Base-by-base conservation (phyloP, 1,140 invertebrate species). In the Drosophila leontia region DNA sequence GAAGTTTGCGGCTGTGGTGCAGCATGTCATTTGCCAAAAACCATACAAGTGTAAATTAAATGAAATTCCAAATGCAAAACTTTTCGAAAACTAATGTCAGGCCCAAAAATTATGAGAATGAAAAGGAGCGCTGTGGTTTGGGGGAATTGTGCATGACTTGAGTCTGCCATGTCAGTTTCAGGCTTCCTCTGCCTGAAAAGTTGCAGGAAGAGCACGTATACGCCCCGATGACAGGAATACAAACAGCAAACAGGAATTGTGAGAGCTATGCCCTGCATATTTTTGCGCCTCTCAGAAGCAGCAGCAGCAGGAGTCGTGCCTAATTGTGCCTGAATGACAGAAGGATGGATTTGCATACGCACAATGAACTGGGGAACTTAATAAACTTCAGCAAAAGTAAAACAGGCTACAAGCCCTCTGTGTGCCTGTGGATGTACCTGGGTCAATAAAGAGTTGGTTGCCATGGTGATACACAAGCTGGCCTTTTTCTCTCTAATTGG, bases 291-390 rank as follows among this genome's bases (percentile, higher is more conserved):
- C 45, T 51, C 32, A 26, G 11, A 26, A 32, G 15, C 11, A 15
- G 45, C 11, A 15, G 45, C 17, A n/a, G 23, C 35, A 63, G 51
- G 3, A 60, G 56, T 32, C 42, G 37, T 63, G 37, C 47, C 58
- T 51, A 64, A 69, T 64, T 69, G 39, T 26, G 47, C 47, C 32
- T 42, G 47, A 53, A 42, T 29, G 35, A 29, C 23, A 55, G 19
- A 32, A 37, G 47, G 29, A 51, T n/a, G 32, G 13, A 65, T 45
- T 35, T 37, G 56, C 63, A 61, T 45, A 37, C 63, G 15, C 41
- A 47, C 26, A 63, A 51, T 32, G 39, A 68, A 68, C 32, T 29
- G 32, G 51, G 62, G 48, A 70, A 70, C 56, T 70, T 68, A 70
- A 70, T 70, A 70, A 67, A 45, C 39, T 67, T 35, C 5, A 44